Evolutionary conservation across 2,888 invertebrate species (phyloP).

Genomic region (Coenonympha arcania): DNA sequence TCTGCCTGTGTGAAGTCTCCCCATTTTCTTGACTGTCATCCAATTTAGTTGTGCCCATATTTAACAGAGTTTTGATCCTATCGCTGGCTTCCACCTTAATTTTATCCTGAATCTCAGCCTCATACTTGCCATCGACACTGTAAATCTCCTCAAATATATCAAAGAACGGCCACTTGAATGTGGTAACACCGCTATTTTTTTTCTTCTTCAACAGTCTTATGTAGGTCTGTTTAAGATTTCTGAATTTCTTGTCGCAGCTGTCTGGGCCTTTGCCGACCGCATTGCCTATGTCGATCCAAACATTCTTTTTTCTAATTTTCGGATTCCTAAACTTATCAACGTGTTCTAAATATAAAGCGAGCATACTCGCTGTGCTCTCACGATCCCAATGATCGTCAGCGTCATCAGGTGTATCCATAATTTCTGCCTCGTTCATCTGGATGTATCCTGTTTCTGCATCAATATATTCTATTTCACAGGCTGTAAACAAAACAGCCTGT

Average conservation of each 20-base stretch:
- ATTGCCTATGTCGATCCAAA: constrained; percentile 58
- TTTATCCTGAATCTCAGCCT: constrained; percentile 58
- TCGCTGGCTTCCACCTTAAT: constrained; percentile 52
- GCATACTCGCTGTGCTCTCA: constrained; percentile 45
- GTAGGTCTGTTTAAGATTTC: constrained; percentile 65
- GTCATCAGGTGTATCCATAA: constrained; percentile 50
- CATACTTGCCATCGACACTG: constrained; percentile 56
- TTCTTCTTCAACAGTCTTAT: constrained; percentile 58
- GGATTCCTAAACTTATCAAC: constrained; percentile 60
- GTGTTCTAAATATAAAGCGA: constrained; percentile 56
- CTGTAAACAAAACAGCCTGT: constrained; percentile 43
- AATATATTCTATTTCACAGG: constrained; percentile 46
- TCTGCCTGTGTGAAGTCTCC: constrained; percentile 42
- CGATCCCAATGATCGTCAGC: constrained; percentile 62
- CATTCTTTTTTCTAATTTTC: constrained; percentile 63
- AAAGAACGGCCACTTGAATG: constrained; percentile 67
- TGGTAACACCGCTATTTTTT: constrained; percentile 42
- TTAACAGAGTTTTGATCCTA: constrained; percentile 51
- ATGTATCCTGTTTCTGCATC: constrained; percentile 49
- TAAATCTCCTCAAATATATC: constrained; percentile 62
- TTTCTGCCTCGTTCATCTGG: constrained; percentile 46
- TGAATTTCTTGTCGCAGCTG: constrained; percentile 63
- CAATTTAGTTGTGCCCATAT: constrained; percentile 43
- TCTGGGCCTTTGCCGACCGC: constrained; percentile 58
- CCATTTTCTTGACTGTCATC: constrained; percentile 40